A percentile compares a stretch with the other conserved stretches of the same genome.
phyloP scores from a whole-genome alignment of 2,888 invertebrate genomes.

The Oxyteleia sp. region DNA sequence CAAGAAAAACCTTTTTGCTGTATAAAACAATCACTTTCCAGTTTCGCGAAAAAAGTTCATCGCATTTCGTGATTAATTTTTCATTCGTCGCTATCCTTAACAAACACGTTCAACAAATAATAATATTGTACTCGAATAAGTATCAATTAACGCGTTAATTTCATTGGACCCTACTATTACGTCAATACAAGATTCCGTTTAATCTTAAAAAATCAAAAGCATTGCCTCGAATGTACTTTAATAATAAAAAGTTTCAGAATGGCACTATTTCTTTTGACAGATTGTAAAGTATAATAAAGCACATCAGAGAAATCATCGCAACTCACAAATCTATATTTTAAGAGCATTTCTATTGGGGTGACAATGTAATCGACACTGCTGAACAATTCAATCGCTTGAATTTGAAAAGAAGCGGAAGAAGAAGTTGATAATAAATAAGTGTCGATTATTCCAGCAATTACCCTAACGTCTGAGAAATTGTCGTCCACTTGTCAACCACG shows the following conservation, averaged over 20 bases:
- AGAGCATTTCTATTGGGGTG: not conserved
- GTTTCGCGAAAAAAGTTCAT: no score
- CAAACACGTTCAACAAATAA: no score
- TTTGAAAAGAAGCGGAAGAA: no score
- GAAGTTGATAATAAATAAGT: constrained; percentile 11
- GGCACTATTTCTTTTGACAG: constrained; percentile 33
- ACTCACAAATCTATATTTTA: constrained; percentile 29
- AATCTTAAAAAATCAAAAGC: constrained; percentile 24
- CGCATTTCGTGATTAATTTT: no score
- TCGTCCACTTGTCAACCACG: no score
- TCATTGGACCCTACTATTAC: constrained; percentile 28
- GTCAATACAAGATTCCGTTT: constrained; percentile 12
- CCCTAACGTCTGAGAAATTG: constrained; percentile 1
- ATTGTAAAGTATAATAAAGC: constrained; percentile 29
- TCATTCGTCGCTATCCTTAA: no score
- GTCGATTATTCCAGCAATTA: constrained; percentile 10
- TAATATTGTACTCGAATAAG: no score
- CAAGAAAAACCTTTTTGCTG: no score
- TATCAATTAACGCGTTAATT: no score
- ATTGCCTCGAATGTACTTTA: constrained; percentile 12
- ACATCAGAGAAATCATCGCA: constrained; percentile 22
- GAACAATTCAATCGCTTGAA: not conserved
- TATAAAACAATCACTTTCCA: no score
- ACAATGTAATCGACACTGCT: not conserved
- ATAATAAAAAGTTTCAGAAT: constrained; percentile 12